Evolutionary conservation across 2,113 vertebrate genomes (phyloP), one percentile per base, ranked within the genome.

Genomic region (Paraplagusia blochii): DNA sequence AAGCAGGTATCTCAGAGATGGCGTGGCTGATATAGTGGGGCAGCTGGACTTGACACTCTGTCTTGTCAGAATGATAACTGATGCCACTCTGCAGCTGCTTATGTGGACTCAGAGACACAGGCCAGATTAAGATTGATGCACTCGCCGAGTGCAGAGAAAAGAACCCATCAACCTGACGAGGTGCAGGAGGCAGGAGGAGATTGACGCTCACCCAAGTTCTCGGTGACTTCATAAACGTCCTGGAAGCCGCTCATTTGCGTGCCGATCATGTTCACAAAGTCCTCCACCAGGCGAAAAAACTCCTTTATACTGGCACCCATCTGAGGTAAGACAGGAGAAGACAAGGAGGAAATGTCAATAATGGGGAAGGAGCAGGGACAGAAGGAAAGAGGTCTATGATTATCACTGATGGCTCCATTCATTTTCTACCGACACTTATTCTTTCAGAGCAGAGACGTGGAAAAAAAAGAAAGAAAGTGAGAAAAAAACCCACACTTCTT

Each of bases 191-290:
- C 47, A 36, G 34, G 22, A 14, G 51, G 58, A 63, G 62, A 74
- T 66, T 9, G 18, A 7, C 4, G 71, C 95, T 93, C 90, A 99
- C 97, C 96, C 84, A 99, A 90, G 66, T 99, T 99, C 81, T 98
- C 95, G 0, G 96, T 97, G 87, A 96, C 93, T 91, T 98, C 95
- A 66, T 99, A 98, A 38, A 95, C 93, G 18, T 98, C 95, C 80
- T 94, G 92, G 72, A 99, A 92, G 82, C 95, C 95, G 69, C 96
- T 97, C 95, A 99, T 95, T 70, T 95, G 94, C 53, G 91, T 93
- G 14, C 94, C 94, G 0, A 98, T 93, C 88, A 98, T 93, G 48
- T 94, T 94, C 52, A 99, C 94, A 46, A 95, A 98, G 77, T 97
- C 93, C 71, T 99, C 97, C 9, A 99, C 84, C 0, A 98, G 88